Evolutionary conservation across 2,888 invertebrate genomes (phyloP).

Genomic region (Cheilosia vernalis): DNA sequence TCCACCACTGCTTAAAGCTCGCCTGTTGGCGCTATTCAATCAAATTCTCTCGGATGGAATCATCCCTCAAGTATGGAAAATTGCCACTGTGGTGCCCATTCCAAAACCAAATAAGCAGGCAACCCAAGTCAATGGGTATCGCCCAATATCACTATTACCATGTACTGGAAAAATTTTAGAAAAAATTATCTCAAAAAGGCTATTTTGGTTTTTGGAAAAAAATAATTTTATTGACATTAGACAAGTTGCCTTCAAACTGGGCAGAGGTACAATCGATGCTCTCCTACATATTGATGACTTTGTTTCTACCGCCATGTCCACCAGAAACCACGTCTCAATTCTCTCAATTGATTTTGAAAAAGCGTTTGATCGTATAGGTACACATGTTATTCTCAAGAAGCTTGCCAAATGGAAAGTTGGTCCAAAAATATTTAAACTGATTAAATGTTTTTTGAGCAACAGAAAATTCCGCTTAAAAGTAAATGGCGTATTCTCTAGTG

Average conservation of each 20-base stretch:
- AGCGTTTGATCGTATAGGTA: constrained; percentile 57
- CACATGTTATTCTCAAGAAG: constrained; percentile 42
- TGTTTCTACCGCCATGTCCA: constrained; percentile 32
- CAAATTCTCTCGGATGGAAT: not conserved
- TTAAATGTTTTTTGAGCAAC: too few species aligned
- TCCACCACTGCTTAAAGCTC: constrained; percentile 1
- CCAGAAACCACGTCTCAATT: constrained; percentile 51
- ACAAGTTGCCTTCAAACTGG: constrained; percentile 12
- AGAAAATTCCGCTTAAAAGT: too few species aligned
- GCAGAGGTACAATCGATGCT: constrained; percentile 27
- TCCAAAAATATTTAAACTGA: constrained; percentile 37
- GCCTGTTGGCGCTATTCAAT: not conserved
- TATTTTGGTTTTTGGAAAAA: constrained; percentile 16
- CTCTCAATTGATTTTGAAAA: constrained; percentile 61
- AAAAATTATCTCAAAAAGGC: constrained; percentile 39
- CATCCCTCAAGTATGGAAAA: constrained; percentile 57
- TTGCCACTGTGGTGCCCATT: constrained; percentile 45
- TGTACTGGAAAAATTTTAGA: constrained; percentile 47
- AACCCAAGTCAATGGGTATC: constrained; percentile 18
- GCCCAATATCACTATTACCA: constrained; percentile 59
- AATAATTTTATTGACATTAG: constrained; percentile 8
- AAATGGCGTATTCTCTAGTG: too few species aligned
- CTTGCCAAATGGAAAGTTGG: constrained; percentile 51
- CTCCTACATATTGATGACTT: constrained; percentile 38
- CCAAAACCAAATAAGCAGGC: constrained; percentile 47